phyloP scores from a whole-genome alignment of 2,113 vertebrate genomes.

The Scortum barcoo region DNA sequence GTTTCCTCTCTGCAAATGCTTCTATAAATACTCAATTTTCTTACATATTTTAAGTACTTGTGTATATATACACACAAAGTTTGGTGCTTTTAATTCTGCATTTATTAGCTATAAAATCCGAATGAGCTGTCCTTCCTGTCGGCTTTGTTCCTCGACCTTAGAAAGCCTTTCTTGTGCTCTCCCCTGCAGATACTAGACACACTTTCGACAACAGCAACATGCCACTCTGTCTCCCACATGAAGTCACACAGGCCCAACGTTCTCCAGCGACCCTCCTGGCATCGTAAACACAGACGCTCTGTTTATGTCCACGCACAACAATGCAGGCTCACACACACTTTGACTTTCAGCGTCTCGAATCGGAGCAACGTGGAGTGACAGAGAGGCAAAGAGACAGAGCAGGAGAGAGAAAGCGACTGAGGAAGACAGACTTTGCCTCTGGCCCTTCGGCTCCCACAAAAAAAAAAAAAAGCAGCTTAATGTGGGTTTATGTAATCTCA shows the following conservation, averaged over 20 bases:
- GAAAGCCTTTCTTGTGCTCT: background rate
- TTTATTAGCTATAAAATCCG: too few relatives aligned
- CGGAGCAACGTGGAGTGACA: constrained; percentile 15
- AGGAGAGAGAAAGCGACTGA: constrained; percentile 27
- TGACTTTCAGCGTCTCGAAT: background rate
- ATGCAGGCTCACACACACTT: constrained; percentile 19
- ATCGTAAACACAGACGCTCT: constrained; percentile 3
- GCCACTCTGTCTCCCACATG: background rate
- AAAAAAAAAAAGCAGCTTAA: constrained; percentile 73
- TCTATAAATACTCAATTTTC: too few relatives aligned
- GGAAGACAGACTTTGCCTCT: constrained; percentile 45
- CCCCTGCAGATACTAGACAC: background rate
- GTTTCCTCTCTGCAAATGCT: constrained; percentile 31
- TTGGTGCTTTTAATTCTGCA: too few relatives aligned
- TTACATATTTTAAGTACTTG: too few relatives aligned
- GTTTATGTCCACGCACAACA: constrained; percentile 16
- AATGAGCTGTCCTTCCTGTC: background rate
- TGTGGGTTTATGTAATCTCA: constrained; percentile 70
- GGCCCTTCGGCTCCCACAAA: constrained; percentile 58
- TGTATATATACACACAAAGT: too few relatives aligned
- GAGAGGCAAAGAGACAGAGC: constrained; percentile 10
- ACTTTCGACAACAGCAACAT: background rate
- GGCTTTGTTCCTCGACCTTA: background rate
- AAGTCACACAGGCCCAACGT: background rate
- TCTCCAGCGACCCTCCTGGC: background rate